These are phyloP conservation scores for Rugalucina vietnamica DNA, from an alignment of 2,888 invertebrate species.

Conservation along the genomic window DNA sequence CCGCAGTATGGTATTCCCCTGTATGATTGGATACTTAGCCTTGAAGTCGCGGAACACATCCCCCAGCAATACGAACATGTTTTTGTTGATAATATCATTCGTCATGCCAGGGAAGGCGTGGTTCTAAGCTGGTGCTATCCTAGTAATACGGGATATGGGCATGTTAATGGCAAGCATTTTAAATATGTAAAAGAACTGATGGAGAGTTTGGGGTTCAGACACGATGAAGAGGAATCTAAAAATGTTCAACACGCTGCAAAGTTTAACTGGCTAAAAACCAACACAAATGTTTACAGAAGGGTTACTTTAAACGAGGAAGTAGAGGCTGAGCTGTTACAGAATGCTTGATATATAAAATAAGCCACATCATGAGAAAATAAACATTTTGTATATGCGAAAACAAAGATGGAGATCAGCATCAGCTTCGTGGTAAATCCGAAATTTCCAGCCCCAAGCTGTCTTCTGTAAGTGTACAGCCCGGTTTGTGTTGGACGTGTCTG, in stretches of 20 bases:
- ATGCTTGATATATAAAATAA: too few relatives aligned
- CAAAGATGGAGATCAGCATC: too few relatives aligned
- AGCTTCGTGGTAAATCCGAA: too few relatives aligned
- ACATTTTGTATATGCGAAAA: too few relatives aligned
- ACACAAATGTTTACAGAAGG: conserved; percentile 57
- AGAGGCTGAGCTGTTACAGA: too few relatives aligned
- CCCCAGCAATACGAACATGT: conserved; percentile 60
- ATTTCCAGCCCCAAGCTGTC: too few relatives aligned
- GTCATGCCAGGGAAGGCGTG: conserved; percentile 64
- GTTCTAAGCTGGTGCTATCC: conserved; percentile 69
- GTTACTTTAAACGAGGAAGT: too few relatives aligned
- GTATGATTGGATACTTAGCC: conserved; percentile 67
- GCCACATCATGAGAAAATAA: too few relatives aligned
- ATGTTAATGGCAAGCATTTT: conserved; percentile 61
- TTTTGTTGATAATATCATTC: conserved; percentile 62
- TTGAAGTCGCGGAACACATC: conserved; percentile 72
- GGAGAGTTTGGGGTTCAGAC: conserved; percentile 43
- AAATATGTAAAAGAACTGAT: conserved; percentile 51
- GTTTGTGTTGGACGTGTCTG: too few relatives aligned
- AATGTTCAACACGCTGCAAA: conserved; percentile 36
- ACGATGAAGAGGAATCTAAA: conserved; percentile 44
- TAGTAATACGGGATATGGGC: conserved; percentile 60
- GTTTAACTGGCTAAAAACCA: conserved; percentile 58
- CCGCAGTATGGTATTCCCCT: conserved; percentile 68
- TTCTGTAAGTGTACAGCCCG: too few relatives aligned